Percentiles rank a stretch among this genome's conserved stretches.
Evolutionary conservation across 2,888 invertebrate species (phyloP).

Genomic region (Mystacides longicornis): DNA sequence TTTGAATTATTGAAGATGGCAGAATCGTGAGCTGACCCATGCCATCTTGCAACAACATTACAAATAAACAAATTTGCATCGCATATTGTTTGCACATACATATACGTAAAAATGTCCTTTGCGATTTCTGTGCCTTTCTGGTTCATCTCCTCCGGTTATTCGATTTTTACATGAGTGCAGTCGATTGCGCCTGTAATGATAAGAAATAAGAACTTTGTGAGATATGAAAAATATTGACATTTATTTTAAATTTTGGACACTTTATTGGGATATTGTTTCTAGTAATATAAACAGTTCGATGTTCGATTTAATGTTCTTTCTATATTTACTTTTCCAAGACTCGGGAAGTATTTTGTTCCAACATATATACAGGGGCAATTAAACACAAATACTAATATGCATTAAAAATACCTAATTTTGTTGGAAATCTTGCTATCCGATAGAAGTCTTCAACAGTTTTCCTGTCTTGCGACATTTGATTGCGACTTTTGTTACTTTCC

Average conservation of each 20-base stretch:
- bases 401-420: not conserved
- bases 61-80: not conserved
- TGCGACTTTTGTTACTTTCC: constrained; percentile 2
- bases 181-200: not conserved
- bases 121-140: not conserved
- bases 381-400: no score
- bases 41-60: constrained; percentile 6
- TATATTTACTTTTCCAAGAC: no score
- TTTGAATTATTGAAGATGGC: not conserved
- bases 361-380: no score
- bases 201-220: no score
- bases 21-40: constrained; percentile 3
- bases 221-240: no score
- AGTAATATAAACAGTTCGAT: no score
- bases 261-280: no score
- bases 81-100: not conserved
- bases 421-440: not conserved
- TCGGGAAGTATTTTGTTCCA: no score
- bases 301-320: no score
- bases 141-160: not conserved
- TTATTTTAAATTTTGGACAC: no score
- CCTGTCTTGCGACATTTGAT: not conserved
- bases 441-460: not conserved
- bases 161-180: not conserved
- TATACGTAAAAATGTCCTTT: not conserved